These are phyloP conservation scores for Calidris pygmaea DNA, from an alignment of 2,113 vertebrate species.

Conservation along the genomic window DNA sequence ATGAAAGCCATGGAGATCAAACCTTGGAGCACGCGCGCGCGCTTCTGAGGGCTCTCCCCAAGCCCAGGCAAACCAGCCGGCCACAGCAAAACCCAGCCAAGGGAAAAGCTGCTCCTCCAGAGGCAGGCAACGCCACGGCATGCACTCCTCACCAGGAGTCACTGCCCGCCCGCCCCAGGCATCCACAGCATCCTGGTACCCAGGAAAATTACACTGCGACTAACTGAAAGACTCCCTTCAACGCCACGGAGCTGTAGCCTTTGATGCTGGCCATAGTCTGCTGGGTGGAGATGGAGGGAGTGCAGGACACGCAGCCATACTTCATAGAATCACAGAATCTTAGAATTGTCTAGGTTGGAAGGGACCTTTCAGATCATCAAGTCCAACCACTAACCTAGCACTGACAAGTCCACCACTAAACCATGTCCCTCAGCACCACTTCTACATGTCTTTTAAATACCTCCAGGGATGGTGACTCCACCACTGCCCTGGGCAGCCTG, in stretches of 20 bases:
- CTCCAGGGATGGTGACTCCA: too few species aligned
- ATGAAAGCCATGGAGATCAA: conserved; percentile 10
- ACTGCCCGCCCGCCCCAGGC: background rate
- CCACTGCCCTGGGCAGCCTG: too few species aligned
- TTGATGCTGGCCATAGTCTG: fast-evolving
- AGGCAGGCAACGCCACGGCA: background rate
- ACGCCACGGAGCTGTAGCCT: background rate
- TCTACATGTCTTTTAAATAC: too few species aligned
- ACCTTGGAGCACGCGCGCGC: background rate
- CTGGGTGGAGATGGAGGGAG: background rate
- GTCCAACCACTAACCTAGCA: too few species aligned
- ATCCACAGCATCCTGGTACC: background rate
- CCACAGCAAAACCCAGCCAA: background rate
- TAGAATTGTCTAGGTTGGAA: too few species aligned
- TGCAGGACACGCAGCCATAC: fast-evolving
- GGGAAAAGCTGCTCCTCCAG: background rate
- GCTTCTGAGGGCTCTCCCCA: background rate
- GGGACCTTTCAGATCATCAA: too few species aligned
- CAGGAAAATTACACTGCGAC: background rate
- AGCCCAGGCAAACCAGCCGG: background rate
- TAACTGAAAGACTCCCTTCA: background rate
- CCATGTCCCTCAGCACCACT: too few species aligned
- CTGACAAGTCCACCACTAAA: too few species aligned
- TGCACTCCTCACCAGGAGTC: background rate
- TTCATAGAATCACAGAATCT: background rate